phyloP scores from a whole-genome alignment of 2,888 invertebrate species.

The Cheilosia vulpina region DNA sequence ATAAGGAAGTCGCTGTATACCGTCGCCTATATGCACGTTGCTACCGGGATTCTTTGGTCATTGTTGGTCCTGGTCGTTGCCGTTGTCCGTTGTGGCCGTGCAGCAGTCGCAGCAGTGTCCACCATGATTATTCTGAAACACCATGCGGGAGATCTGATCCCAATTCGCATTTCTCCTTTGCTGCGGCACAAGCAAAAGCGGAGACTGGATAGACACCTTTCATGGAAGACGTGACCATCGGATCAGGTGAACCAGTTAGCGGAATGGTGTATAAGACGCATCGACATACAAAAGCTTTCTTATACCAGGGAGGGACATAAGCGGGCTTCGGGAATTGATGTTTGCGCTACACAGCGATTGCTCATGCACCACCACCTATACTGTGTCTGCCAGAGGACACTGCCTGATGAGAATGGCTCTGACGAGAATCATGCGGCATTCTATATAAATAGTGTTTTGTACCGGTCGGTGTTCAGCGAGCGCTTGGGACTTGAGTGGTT shows the following conservation, averaged over 20 bases:
- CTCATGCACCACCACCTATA: constrained; percentile 23
- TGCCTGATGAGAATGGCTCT: constrained; percentile 36
- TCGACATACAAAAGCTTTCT: constrained; percentile 70
- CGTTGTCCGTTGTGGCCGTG: constrained; percentile 57
- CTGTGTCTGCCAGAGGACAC: constrained; percentile 32
- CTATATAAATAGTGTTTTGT: constrained; percentile 60
- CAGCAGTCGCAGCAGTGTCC: constrained; percentile 46
- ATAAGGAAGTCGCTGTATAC: constrained; percentile 57
- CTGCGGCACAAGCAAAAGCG: constrained; percentile 49
- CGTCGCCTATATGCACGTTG: constrained; percentile 51
- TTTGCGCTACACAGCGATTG: constrained; percentile 59
- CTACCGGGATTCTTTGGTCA: constrained; percentile 37
- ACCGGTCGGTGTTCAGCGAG: constrained; percentile 46
- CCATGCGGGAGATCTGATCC: constrained; percentile 72
- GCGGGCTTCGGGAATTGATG: constrained; percentile 58
- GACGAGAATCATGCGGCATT: constrained; percentile 68
- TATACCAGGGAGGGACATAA: constrained; percentile 36
- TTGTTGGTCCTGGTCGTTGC: constrained; percentile 36
- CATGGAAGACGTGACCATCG: constrained; percentile 72
- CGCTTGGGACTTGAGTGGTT: constrained; percentile 64
- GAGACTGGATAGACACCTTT: constrained; percentile 64
- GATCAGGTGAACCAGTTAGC: constrained; percentile 69
- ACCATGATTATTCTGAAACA: constrained; percentile 66
- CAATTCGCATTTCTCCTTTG: constrained; percentile 62
- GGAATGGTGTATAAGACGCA: constrained; percentile 71